Conservation (phyloP, 2,888 invertebrate species). For the Zygaena filipendulae region DNA sequence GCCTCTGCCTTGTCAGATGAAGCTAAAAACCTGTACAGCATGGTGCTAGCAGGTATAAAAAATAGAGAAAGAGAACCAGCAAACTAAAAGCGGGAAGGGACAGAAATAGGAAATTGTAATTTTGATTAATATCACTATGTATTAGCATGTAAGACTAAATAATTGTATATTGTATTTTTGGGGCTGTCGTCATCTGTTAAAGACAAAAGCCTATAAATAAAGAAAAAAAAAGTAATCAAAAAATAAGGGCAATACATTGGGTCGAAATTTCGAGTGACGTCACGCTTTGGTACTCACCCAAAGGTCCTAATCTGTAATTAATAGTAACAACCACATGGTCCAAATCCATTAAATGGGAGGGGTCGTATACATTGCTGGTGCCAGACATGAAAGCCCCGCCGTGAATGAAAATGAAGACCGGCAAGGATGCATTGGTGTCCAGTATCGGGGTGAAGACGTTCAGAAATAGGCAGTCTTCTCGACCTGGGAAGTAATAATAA, state of each 20-base stretch:
- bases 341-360: conserved; percentile 40
- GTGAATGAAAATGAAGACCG: conserved; percentile 53
- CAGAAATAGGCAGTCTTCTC: conserved; percentile 41
- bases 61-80: too few species aligned
- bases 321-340: conserved; percentile 22
- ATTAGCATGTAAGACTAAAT: too few species aligned
- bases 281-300: conserved; percentile 14
- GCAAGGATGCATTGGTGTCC: conserved; percentile 22
- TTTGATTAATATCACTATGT: too few species aligned
- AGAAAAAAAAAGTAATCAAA: too few species aligned
- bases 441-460: conserved; percentile 38
- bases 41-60: too few species aligned
- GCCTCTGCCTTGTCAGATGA: too few species aligned
- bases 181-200: too few species aligned
- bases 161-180: too few species aligned
- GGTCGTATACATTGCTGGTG: conserved; percentile 37
- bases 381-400: conserved; percentile 45
- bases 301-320: conserved; percentile 41
- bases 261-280: neutral
- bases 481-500: conserved; percentile 21
- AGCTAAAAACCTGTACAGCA: too few species aligned
- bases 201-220: too few species aligned
- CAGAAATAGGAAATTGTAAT: too few species aligned
- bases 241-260: neutral
- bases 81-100: too few species aligned